Evolutionary conservation across 2,113 vertebrate genomes (phyloP).

Genomic region (Cepphus grylle): DNA sequence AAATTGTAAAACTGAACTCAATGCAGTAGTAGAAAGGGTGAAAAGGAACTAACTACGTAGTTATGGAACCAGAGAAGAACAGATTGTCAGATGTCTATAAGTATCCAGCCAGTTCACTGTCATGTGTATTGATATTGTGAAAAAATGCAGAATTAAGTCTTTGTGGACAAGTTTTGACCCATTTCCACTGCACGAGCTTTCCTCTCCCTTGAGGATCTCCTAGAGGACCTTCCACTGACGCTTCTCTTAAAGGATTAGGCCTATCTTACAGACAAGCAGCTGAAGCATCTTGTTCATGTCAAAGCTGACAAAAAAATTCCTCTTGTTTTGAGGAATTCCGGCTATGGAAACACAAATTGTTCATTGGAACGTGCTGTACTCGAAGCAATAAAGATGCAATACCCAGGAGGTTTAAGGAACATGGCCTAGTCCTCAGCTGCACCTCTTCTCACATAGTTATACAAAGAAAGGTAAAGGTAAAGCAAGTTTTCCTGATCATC

Average conservation of each 20-base stretch:
- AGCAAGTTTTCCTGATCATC: neutral
- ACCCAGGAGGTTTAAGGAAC: neutral
- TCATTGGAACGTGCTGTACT: neutral
- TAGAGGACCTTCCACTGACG: neutral
- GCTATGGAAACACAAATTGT: neutral
- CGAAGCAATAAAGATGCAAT: neutral
- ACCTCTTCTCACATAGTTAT: neutral
- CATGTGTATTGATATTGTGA: neutral
- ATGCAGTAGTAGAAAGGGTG: neutral
- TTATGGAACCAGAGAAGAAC: neutral
- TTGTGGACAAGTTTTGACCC: neutral
- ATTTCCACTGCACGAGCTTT: neutral
- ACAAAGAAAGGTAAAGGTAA: neutral
- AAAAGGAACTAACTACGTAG: neutral
- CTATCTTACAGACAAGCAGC: neutral
- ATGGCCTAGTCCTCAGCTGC: neutral
- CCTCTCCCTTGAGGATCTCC: neutral
- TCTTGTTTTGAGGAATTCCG: neutral
- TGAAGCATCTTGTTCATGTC: neutral
- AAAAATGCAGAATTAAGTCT: neutral
- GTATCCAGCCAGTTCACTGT: neutral
- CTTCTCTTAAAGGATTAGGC: neutral
- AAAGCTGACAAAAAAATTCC: neutral
- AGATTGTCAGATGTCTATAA: neutral
- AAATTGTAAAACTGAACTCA: neutral